phyloP scores from a whole-genome alignment of 92 coral and sea anemone species.

The Montipora capitata region DNA sequence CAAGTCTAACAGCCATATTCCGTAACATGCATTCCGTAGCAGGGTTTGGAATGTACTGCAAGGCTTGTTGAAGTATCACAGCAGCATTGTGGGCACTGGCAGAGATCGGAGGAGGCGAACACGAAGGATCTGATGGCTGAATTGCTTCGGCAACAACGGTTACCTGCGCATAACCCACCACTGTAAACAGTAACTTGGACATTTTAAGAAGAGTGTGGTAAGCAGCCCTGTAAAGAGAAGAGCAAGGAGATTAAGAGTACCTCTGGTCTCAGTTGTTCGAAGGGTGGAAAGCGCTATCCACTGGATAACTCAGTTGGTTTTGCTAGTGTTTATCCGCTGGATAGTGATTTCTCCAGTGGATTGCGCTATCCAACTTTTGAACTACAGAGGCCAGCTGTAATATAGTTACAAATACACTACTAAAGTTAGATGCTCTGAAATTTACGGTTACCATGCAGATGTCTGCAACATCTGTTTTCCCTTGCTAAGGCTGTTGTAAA shows the following conservation, averaged over 20 bases:
- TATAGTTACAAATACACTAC: not conserved
- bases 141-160: constrained; percentile 97
- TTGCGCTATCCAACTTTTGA: too few relatives aligned
- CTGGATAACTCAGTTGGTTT: too few relatives aligned
- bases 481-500: too few relatives aligned
- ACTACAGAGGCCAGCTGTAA: not conserved
- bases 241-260: too few relatives aligned
- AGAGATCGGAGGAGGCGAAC: constrained; percentile 77
- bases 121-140: constrained; percentile 80
- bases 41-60: constrained; percentile 94
- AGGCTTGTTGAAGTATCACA: constrained; percentile 93
- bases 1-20: constrained; percentile 93
- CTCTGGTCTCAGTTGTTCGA: not conserved
- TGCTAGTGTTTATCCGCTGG: too few relatives aligned
- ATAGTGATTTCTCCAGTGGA: too few relatives aligned
- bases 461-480: too few relatives aligned
- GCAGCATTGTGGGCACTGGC: constrained; percentile 97
- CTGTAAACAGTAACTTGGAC: constrained; percentile 90
- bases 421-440: too few relatives aligned
- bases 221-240: constrained; percentile 77
- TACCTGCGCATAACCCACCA: constrained; percentile 95
- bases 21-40: constrained; percentile 92
- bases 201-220: constrained; percentile 89
- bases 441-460: too few relatives aligned
- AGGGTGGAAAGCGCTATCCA: too few relatives aligned